A percentile compares a stretch with the other conserved stretches of the same genome.
Conservation (phyloP, 1,140 invertebrate species). For the Bombus ignitus region DNA sequence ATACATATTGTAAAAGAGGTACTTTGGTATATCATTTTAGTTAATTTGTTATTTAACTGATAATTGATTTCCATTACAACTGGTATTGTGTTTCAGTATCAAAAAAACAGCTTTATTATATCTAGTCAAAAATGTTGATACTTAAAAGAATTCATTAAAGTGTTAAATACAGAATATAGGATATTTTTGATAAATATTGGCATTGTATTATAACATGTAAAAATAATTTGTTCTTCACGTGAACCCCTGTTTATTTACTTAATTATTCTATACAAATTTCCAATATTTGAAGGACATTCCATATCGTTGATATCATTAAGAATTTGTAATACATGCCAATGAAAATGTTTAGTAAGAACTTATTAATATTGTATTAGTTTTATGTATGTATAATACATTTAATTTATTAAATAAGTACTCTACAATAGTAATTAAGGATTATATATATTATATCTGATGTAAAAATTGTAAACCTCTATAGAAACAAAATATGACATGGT, state of each 20-base stretch:
- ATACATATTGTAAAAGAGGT: not conserved
- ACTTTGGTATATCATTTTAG: not conserved
- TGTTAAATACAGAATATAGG: not conserved
- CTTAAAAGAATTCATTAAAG: not conserved
- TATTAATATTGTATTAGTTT: conserved; percentile 2
- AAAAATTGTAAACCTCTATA: conserved; percentile 30
- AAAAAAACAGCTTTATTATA: not conserved
- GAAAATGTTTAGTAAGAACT: not conserved
- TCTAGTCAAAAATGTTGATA: conserved; percentile 38
- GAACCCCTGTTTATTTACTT: not conserved
- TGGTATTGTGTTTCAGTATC: not conserved
- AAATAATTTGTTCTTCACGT: not conserved
- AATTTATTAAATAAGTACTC: not conserved
- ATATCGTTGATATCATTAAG: not conserved
- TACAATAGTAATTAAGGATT: conserved; percentile 1
- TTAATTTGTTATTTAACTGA: not conserved
- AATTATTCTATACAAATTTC: not conserved
- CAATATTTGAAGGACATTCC: conserved; percentile 17
- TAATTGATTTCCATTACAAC: not conserved
- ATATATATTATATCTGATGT: conserved; percentile 18
- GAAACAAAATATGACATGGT: not conserved
- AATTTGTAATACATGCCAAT: not conserved
- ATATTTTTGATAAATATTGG: conserved; percentile 6
- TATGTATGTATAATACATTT: conserved; percentile 7
- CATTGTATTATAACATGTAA: not conserved